Evolutionary conservation across 2,888 invertebrate genomes (phyloP), one percentile per base, ranked within the genome.

Genomic region (Conistra vaccinii): DNA sequence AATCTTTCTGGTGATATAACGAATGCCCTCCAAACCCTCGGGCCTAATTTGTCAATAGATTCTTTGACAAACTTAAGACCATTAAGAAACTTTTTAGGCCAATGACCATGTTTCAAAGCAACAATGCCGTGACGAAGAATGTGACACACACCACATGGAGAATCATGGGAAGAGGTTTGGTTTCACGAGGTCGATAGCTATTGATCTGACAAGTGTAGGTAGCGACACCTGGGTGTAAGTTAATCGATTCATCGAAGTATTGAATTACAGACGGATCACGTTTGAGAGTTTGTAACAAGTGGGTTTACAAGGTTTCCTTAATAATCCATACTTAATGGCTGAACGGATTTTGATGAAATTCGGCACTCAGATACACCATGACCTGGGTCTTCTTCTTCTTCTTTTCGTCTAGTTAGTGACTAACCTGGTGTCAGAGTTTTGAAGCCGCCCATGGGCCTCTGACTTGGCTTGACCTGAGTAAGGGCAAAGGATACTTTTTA

Each of bases 81-180:
- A 42, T 67, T 35, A 51, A 20, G 53, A 74, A 61, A 10, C 14
- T 53, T 45, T 35, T 42, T n/a, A 7, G 23, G n/a, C n/a, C 17
- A 26, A 51, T 62, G 42, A 23, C 60, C 66, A 51, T 55, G 48
- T 10, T 42, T 55, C n/a, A 58, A 35, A 79, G 3, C 35, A 85
- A 77, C 17, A 39, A 60, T 35, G 78, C 81, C 83, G 76, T 87
- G 86, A 86, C 87, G 80, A 82, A 32, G 77, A 78, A 87, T 85
- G 80, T 5, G 78, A 70, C 73, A 78, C 69, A 67, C 17, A 29
- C 81, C 57, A 83, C 73, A 32, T 63, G 78, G 53, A 80, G 62
- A 71, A 60, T 51, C 76, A 69, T 72, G 78, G 63, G 80, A 78
- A 78, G 32, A 63, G 75, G 68, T 76, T 72, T 12, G n/a, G 14